phyloP scores from a whole-genome alignment of 2,888 invertebrate genomes.

The Orthosia gothica region DNA sequence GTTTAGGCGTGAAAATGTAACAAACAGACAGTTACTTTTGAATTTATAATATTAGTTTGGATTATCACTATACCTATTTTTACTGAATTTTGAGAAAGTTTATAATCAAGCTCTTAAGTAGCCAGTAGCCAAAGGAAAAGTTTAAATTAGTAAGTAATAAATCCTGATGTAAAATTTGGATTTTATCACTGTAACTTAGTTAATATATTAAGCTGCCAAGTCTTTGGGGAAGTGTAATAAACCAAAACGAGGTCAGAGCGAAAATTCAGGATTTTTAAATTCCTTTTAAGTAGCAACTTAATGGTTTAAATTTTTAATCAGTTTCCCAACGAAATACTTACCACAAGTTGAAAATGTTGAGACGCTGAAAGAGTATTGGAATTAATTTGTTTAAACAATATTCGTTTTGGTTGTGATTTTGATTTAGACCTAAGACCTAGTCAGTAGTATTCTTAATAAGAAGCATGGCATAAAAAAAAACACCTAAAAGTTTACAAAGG shows the following conservation, averaged over 20 bases:
- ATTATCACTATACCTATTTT: no score
- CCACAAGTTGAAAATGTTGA: neutral
- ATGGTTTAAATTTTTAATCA: neutral
- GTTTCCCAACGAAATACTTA: neutral
- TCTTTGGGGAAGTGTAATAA: slow-evolving; percentile 35
- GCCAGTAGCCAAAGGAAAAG: slow-evolving; percentile 24
- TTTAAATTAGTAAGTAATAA: slow-evolving; percentile 43
- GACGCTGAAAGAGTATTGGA: neutral
- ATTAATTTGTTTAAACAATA: no score
- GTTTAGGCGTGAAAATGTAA: no score
- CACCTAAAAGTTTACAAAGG: no score
- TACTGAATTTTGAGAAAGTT: no score
- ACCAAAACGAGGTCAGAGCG: slow-evolving; percentile 11
- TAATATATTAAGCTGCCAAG: slow-evolving; percentile 31
- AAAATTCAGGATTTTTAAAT: slow-evolving; percentile 8
- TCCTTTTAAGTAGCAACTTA: neutral
- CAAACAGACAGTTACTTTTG: no score
- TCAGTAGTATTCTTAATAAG: no score
- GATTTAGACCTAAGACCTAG: no score
- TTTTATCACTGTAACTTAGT: slow-evolving; percentile 44
- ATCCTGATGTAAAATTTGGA: slow-evolving; percentile 38
- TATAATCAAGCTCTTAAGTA: neutral
- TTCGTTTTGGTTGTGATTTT: no score
- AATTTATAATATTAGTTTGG: no score
- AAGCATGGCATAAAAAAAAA: no score